Conservation (phyloP, 1,140 invertebrate species). For the Polypedilum pembai region DNA sequence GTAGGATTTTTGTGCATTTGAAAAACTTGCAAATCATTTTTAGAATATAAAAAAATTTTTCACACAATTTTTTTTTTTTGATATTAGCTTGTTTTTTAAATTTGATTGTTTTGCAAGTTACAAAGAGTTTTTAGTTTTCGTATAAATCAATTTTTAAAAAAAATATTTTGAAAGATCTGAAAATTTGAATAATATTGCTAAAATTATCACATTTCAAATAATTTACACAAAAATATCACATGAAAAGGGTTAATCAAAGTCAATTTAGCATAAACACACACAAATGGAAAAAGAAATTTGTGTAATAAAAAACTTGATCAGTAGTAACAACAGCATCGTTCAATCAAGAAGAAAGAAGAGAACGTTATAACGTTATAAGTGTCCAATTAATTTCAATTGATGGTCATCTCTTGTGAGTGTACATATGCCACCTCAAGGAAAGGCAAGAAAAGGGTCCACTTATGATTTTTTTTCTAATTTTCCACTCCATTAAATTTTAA, state of each 20-base stretch:
- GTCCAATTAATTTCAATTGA: slow-evolving; percentile 27
- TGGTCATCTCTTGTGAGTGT: background rate
- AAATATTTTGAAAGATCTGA: no score
- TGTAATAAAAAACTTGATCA: background rate
- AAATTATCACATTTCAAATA: no score
- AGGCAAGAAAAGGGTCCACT: background rate
- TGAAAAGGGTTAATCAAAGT: slow-evolving; percentile 24
- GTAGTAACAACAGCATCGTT: slow-evolving; percentile 18
- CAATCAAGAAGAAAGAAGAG: background rate
- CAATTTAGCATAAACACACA: background rate
- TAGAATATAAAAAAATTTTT: no score
- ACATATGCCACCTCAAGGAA: background rate
- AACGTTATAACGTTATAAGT: background rate
- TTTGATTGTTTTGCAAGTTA: no score
- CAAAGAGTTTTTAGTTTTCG: no score
- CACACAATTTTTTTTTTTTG: no score
- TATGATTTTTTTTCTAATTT: slow-evolving; percentile 20
- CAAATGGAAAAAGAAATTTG: no score
- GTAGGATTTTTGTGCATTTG: background rate
- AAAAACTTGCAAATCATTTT: no score
- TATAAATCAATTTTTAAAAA: no score
- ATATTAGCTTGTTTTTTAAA: no score
- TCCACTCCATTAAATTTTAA: slow-evolving; percentile 14
- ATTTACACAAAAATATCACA: no score
- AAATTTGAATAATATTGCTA: no score